Base-by-base conservation (phyloP, 2,797 vertebrate species). In the Limnodromus scolopaceus region DNA sequence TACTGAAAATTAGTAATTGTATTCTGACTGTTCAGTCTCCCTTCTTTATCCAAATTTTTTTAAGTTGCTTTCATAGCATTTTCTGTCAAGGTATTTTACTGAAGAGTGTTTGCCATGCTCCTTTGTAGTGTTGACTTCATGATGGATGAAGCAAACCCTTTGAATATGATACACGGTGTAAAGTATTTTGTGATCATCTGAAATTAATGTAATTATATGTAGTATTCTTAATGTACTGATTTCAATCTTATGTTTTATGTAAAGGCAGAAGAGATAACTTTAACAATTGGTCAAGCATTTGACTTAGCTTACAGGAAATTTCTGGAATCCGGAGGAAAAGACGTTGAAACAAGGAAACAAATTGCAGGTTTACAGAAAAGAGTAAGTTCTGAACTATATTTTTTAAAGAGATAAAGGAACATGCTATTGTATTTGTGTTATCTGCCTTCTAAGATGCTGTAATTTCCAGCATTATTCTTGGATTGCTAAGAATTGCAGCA, bases 241-340 rank as follows among this genome's bases (percentile, higher is more conserved):
- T 66, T 92, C 43, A 61, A n/a, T 97, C 38, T 97, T 95, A 36
- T 93, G 55, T 96, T 97, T 96, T 97, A 30, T 93, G 45, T 93
- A 64, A 98, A 99, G 99, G 99, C 99, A 1, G 99, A 99, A 92
- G 99, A 99, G 97, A 99, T 99, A 94, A 99, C 99, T 86, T 98
- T 99, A 90, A 99, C 99, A 55, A 99, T 99, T 81, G 99, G 99
- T 30, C 99, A 99, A 98, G 99, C 99, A 3, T 99, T 99, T 96
- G 99, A 99, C 97, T 97, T 99, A 97, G 99, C 99, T 70, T 99
- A 99, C 97, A 99, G 99, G 98, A 99, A 99, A 97, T 99, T 99
- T 96, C 98, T 99, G 97, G 99, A 99, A 97, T 99, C 99, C 0
- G 99, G 99, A 95, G 99, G 99, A 96, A 99, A 99, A 98, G 99